A percentile compares a stretch with the other conserved stretches of the same genome.
These are phyloP conservation scores for Epicampocera succincta DNA, from an alignment of 2,888 invertebrate species.

Conservation along the genomic window DNA sequence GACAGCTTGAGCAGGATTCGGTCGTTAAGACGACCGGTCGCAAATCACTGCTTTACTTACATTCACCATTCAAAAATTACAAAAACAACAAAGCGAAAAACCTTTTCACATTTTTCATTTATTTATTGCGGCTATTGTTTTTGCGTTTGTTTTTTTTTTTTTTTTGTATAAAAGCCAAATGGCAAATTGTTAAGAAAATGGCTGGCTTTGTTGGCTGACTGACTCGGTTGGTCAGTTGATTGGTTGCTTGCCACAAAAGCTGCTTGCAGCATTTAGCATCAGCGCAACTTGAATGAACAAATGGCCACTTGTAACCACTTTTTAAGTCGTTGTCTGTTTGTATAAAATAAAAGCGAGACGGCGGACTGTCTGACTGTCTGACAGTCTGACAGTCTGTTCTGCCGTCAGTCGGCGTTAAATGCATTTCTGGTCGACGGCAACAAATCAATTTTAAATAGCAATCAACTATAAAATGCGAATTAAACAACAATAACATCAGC, in stretches of 20 bases:
- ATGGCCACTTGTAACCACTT: constrained; percentile 35
- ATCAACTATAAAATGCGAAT: constrained; percentile 74
- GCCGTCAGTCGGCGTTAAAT: constrained; percentile 42
- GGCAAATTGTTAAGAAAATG: constrained; percentile 69
- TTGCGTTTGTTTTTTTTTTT: neutral
- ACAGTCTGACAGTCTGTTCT: constrained; percentile 14
- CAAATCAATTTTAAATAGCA: constrained; percentile 79
- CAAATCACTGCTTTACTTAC: constrained; percentile 57
- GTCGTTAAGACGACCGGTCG: constrained; percentile 61
- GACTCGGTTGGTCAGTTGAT: constrained; percentile 47
- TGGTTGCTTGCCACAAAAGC: constrained; percentile 37
- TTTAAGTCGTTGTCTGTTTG: neutral
- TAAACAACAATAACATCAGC: constrained; percentile 59
- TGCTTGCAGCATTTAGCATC: constrained; percentile 62
- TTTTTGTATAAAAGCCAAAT: constrained; percentile 58
- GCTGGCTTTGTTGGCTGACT: constrained; percentile 35
- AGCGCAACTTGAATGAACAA: constrained; percentile 43
- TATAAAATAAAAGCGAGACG: neutral
- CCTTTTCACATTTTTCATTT: constrained; percentile 1
- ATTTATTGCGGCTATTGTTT: neutral
- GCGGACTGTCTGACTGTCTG: neutral
- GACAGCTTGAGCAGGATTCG: constrained; percentile 58
- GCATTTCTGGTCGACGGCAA: constrained; percentile 72
- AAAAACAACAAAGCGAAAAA: constrained; percentile 6
- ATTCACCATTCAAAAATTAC: constrained; percentile 47